Conservation (phyloP, 2,113 vertebrate genomes). For the Salvator merianae region DNA sequence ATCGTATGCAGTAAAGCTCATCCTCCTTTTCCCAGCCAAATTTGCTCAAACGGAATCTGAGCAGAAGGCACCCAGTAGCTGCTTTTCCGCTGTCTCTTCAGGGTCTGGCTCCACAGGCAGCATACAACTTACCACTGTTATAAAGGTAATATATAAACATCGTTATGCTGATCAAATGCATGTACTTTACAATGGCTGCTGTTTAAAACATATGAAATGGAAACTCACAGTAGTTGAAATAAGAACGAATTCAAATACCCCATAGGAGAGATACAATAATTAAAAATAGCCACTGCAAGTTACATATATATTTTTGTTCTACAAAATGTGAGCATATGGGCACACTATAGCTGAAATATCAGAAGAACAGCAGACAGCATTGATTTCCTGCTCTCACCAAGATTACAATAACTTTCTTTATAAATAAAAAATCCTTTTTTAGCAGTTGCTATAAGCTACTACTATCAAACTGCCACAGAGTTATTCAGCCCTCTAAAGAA, state of each 20-base stretch:
- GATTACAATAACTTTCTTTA: conserved; percentile 62
- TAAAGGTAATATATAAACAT: neutral
- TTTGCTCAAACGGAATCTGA: neutral
- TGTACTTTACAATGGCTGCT: rapidly evolving
- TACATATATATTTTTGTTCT: neutral
- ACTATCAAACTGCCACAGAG: conserved; percentile 55
- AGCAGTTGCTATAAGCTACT: conserved; percentile 41
- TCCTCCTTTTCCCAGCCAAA: neutral
- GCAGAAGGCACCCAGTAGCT: neutral
- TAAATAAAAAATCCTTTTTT: conserved; percentile 56
- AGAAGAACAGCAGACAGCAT: neutral
- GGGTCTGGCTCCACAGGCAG: neutral
- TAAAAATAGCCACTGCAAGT: neutral
- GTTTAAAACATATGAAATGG: neutral
- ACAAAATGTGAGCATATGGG: conserved; percentile 54
- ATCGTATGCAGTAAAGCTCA: neutral
- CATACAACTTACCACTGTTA: neutral
- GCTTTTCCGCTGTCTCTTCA: neutral
- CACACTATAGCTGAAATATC: conserved; percentile 41
- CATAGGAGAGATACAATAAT: neutral
- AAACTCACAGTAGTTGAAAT: neutral
- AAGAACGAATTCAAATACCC: neutral
- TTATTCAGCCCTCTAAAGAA: conserved; percentile 50
- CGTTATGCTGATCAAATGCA: neutral
- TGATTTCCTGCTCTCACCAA: conserved; percentile 60